Evolutionary conservation across 2,797 vertebrate genomes (phyloP).

Genomic region (Rhincodon typus): DNA sequence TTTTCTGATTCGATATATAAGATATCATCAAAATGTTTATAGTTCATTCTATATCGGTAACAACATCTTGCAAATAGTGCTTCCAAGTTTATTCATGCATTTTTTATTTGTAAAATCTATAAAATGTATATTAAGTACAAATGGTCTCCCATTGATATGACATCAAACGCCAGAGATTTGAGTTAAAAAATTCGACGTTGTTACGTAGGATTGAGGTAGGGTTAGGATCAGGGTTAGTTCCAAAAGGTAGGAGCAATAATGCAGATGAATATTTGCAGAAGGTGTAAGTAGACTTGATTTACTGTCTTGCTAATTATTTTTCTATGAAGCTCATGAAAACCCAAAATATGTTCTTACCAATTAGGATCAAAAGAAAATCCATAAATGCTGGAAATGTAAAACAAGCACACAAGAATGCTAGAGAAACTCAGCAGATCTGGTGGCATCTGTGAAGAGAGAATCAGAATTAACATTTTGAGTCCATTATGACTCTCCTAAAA

Average conservation of each 20-base stretch:
- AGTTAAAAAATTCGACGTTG: background rate
- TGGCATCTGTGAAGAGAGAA: no score
- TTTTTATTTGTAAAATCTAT: background rate
- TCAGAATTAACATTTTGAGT: no score
- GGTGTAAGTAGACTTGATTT: background rate
- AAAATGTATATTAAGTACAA: background rate
- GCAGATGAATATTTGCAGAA: background rate
- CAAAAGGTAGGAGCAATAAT: background rate
- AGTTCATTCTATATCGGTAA: background rate
- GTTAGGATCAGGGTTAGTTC: background rate
- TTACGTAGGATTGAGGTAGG: background rate
- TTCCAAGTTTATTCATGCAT: background rate
- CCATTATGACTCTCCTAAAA: no score
- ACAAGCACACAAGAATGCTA: no score
- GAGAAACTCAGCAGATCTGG: no score
- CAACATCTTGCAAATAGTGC: background rate
- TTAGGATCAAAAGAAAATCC: no score
- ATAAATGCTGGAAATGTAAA: no score
- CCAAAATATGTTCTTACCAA: no score
- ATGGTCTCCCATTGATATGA: background rate
- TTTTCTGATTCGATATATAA: background rate
- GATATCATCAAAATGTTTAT: background rate
- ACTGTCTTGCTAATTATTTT: background rate
- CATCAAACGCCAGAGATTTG: background rate
- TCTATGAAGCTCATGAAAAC: no score